Evolutionary conservation across 2,888 invertebrate genomes (phyloP), one percentile per base, ranked within the genome.

Genomic region (Hemistola chrysoprasaria): DNA sequence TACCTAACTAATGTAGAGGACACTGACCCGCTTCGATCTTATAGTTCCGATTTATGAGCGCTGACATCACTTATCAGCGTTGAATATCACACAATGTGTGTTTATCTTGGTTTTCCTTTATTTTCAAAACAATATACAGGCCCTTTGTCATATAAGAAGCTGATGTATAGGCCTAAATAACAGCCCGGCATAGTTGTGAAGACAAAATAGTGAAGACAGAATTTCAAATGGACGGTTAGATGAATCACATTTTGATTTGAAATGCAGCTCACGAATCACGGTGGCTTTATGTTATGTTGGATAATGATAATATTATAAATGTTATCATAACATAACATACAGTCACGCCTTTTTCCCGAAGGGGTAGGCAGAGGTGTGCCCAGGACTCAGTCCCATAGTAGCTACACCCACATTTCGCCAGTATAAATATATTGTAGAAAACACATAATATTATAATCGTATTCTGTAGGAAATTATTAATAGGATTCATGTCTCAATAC

Each of bases 1-100:
- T 65, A 73, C 63, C 68, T 68, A 76, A 63, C 68, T 68, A 76
- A 70, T 72, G 65, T 68, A 73, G 56, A 74, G 84, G 72, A 69
- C 80, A 70, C 57, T 82, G 84, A 80, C 76, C 81, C 62, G 66
- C 56, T 47, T 70, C 63, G 58, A 69, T 71, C 65, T 63, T 59
- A 58, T 53, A 62, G 64, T 65, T 68, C 59, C 65, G 68, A 78
- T 77, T 75, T 71, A 67, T 69, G 53, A 39, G 40, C 48, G 46
- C 63, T 70, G 63, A 64, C 67, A 62, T 70, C 64, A 60, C 50
- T 59, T 66, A 68, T 62, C 64, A 53, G 47, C 53, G 53, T 53
- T 44, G 23, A 40, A 29, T 40, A 40, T 57, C 42, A 47, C 26
- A 47, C 43, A 43, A 44, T 48, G 41, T 36, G 11, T 37, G 23